Base-by-base conservation (phyloP, 53 echinoderm and acorn worm species). In the Hippasteria phrygiana region DNA sequence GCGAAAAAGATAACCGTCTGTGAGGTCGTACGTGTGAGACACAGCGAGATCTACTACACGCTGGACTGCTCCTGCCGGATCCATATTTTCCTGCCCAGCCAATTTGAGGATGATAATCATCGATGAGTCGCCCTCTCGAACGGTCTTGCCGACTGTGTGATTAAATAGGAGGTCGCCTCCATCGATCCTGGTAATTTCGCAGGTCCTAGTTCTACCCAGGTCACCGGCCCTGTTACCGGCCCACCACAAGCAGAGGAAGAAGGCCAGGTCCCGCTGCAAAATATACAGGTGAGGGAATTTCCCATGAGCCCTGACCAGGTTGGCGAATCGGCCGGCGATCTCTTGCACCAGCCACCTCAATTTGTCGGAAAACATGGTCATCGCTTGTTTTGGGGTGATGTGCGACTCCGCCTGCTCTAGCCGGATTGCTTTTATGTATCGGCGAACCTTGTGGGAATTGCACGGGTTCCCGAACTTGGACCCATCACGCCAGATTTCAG, bases 81-180 rank as follows among this genome's bases (percentile, higher is more conserved):
- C 50, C 76, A 76, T 47, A 3, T 76, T 32, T 67, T 29, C 48
- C 51, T 50, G 40, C 18, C n/a, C 43, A 1, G 38, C 73, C n/a
- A 73, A 43, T n/a, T 73, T 39, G 10, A 42, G 73, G 7, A 73
- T 76, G 6, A 76, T 14, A 2, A 76, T 3, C 14, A 47, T 16
- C 26, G 76, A 4, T 10, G 50, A 76, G 13, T 27, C 48, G 12
- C 14, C 29, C 50, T 76, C 76, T 14, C 76, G 7, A 8, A 51
- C 32, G 22, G 85, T 84, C 47, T 84, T 84, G 45, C 67, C 69
- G 41, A 84, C 28, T 4, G 85, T 84, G 32, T 84, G 85, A 27
- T 69, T 69, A 47, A 84, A 84, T 1, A 84, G 12, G 31, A 84
- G 29, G 33, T 69, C 85, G 10, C 66, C 50, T 13, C 69, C 32